Conservation (phyloP, 2,888 invertebrate species). For the Drosophila macrothrix region DNA sequence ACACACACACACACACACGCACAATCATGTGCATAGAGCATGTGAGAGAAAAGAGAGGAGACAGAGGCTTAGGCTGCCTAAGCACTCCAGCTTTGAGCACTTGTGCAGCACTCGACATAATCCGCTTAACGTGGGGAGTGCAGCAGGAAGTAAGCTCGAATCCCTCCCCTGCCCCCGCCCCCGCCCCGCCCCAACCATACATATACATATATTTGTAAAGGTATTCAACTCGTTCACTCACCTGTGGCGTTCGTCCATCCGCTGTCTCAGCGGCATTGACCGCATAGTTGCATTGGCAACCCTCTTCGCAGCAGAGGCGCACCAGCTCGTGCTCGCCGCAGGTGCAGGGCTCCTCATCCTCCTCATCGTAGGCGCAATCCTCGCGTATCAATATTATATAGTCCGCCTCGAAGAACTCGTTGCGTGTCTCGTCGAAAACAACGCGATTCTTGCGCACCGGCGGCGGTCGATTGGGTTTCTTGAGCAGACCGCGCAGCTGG, state of each 20-base stretch:
- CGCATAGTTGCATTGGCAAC: slow-evolving; percentile 87
- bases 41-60: not conserved
- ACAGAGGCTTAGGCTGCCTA: slow-evolving; percentile 10
- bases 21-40: not conserved
- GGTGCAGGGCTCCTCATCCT: slow-evolving; percentile 90
- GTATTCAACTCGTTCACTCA: slow-evolving; percentile 58
- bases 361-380: slow-evolving; percentile 94
- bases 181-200: too few species aligned
- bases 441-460: slow-evolving; percentile 91
- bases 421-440: slow-evolving; percentile 94
- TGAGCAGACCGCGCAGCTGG: slow-evolving; percentile 87
- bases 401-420: slow-evolving; percentile 96
- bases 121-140: slow-evolving; percentile 42
- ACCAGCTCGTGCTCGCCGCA: slow-evolving; percentile 89
- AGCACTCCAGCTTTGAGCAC: slow-evolving; percentile 52
- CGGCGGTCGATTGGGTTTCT: slow-evolving; percentile 90
- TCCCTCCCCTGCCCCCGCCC: too few species aligned
- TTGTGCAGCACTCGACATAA: slow-evolving; percentile 47
- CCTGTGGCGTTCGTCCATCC: slow-evolving; percentile 84
- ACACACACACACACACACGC: not conserved
- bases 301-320: slow-evolving; percentile 89
- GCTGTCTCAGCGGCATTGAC: slow-evolving; percentile 62
- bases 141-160: not conserved
- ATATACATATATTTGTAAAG: not conserved
- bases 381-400: slow-evolving; percentile 96